phyloP scores from a whole-genome alignment of 2,888 invertebrate genomes.

The Epicampocera succincta region DNA sequence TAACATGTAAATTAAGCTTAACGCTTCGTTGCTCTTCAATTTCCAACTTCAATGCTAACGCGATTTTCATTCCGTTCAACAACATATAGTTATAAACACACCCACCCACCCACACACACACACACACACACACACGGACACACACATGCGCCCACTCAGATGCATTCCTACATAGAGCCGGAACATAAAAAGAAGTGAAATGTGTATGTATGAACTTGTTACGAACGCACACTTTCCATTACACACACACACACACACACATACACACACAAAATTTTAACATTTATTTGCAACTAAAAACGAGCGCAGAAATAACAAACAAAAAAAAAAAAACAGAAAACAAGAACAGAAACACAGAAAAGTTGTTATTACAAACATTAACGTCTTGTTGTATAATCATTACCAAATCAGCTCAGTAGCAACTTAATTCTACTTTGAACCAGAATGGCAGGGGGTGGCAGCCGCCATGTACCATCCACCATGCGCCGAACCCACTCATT shows the following conservation, averaged over 20 bases:
- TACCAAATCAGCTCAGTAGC: slow-evolving; percentile 67
- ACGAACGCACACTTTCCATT: slow-evolving; percentile 6
- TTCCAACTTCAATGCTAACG: slow-evolving; percentile 68
- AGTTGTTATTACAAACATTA: slow-evolving; percentile 62
- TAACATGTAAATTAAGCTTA: slow-evolving; percentile 70
- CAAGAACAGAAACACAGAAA: too few species aligned
- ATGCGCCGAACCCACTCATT: neutral
- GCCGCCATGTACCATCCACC: neutral
- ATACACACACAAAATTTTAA: too few species aligned
- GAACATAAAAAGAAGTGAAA: slow-evolving; percentile 38
- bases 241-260: too few species aligned
- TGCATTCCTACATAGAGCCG: neutral
- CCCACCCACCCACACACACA: neutral
- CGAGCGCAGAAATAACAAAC: slow-evolving; percentile 30
- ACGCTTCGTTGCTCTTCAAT: slow-evolving; percentile 69
- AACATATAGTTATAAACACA: neutral
- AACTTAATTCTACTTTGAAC: slow-evolving; percentile 38
- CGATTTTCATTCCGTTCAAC: slow-evolving; percentile 56
- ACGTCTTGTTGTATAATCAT: slow-evolving; percentile 67
- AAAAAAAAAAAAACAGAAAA: neutral
- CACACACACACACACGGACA: slow-evolving; percentile 11
- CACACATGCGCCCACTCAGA: neutral
- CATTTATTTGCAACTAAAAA: slow-evolving; percentile 46
- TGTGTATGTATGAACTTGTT: slow-evolving; percentile 42
- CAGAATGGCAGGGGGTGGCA: neutral